These are phyloP conservation scores for Melipona quadrifasciata DNA, from an alignment of 1,140 invertebrate genomes.

Conservation along the genomic window DNA sequence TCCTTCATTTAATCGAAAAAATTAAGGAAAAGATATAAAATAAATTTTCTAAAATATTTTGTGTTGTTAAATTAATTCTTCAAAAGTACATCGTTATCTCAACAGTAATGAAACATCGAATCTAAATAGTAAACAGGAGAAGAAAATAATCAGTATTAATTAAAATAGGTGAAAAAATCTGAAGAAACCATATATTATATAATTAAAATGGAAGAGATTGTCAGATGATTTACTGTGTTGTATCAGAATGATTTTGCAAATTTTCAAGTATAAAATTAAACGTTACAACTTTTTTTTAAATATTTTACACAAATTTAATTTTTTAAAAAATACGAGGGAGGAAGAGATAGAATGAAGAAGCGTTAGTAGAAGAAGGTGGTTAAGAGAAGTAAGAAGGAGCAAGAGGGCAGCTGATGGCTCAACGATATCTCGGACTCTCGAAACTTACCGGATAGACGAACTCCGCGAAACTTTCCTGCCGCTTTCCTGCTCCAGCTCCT, in stretches of 20 bases:
- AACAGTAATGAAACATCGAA: too few species aligned
- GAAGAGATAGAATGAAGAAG: not conserved
- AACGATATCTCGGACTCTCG: constrained; percentile 72
- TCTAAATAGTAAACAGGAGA: not conserved
- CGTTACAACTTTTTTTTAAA: not conserved
- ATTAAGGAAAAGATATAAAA: too few species aligned
- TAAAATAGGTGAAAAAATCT: not conserved
- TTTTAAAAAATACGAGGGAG: constrained; percentile 1
- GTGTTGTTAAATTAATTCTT: too few species aligned
- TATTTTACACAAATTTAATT: constrained; percentile 44
- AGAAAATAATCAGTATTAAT: not conserved
- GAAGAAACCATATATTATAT: not conserved
- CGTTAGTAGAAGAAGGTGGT: not conserved
- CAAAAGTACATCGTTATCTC: too few species aligned
- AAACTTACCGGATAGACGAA: constrained; percentile 65
- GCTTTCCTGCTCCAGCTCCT: constrained; percentile 60
- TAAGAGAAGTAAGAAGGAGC: not conserved
- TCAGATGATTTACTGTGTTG: not conserved
- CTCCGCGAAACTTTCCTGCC: constrained; percentile 64
- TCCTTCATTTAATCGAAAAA: too few species aligned
- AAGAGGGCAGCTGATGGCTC: constrained; percentile 65
- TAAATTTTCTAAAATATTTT: too few species aligned
- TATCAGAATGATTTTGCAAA: not conserved
- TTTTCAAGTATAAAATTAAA: not conserved
- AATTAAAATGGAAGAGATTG: not conserved